Conservation (phyloP, 2,888 invertebrate genomes). For the Ganaspis brasiliensis region DNA sequence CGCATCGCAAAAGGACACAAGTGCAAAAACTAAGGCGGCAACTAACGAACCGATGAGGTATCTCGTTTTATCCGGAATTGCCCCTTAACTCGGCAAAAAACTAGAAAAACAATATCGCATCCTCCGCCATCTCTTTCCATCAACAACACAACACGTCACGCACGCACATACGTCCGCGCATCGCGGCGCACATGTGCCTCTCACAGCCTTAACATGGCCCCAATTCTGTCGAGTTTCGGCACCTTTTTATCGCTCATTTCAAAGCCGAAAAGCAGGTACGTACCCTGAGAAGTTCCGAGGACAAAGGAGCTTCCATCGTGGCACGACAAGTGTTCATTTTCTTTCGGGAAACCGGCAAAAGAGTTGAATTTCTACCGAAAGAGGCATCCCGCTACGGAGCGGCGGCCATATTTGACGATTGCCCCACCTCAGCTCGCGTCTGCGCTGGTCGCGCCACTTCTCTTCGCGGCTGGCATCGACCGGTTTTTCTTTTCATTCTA, state of each 20-base stretch:
- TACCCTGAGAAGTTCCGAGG: constrained; percentile 29
- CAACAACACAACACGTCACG: constrained; percentile 33
- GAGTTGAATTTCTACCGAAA: constrained; percentile 11
- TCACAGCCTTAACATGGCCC: constrained; percentile 13
- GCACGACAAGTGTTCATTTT: neutral
- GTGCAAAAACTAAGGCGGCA: constrained; percentile 37
- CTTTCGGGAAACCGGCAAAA: neutral
- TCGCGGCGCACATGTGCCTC: constrained; percentile 33
- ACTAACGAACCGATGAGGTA: constrained; percentile 41
- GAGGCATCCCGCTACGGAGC: constrained; percentile 61
- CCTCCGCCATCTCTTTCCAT: constrained; percentile 9
- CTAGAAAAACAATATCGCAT: constrained; percentile 36
- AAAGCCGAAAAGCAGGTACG: constrained; percentile 16
- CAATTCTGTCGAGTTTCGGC: neutral
- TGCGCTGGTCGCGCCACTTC: constrained; percentile 60
- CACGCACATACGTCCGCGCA: constrained; percentile 38
- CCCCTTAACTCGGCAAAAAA: constrained; percentile 30
- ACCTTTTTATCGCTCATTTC: neutral
- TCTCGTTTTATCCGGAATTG: constrained; percentile 36
- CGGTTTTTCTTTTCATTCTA: constrained; percentile 64
- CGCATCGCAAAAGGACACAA: constrained; percentile 14
- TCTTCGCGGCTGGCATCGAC: constrained; percentile 67
- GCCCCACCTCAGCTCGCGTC: constrained; percentile 52
- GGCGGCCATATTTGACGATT: constrained; percentile 64
- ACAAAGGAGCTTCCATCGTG: constrained; percentile 17